Evolutionary conservation across 2,888 invertebrate genomes (phyloP).

Genomic region (Aphodius sticticus): DNA sequence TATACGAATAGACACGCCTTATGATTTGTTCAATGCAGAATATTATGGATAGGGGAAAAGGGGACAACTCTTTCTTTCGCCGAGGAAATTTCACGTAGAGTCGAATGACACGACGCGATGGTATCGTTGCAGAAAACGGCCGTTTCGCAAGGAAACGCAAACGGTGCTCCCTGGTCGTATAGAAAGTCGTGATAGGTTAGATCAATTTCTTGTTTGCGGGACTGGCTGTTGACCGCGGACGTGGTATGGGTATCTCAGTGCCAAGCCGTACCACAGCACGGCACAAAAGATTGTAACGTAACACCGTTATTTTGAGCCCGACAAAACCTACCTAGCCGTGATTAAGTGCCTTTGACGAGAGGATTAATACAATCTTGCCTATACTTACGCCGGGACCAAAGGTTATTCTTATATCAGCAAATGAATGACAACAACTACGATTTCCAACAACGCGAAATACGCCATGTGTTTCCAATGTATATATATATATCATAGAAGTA

Average conservation of each 20-base stretch:
- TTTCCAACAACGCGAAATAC: neutral
- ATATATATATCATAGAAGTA: too few species aligned
- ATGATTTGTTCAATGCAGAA: neutral
- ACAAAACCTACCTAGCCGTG: neutral
- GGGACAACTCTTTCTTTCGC: neutral
- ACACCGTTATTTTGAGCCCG: neutral
- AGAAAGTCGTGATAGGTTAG: conserved; percentile 4
- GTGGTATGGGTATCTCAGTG: conserved; percentile 4
- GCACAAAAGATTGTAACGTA: neutral
- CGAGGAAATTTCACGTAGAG: neutral
- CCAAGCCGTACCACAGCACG: neutral
- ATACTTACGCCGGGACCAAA: neutral
- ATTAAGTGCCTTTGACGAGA: neutral
- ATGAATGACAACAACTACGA: neutral
- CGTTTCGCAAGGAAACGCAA: neutral
- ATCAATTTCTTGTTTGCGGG: conserved; percentile 4
- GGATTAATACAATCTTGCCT: neutral
- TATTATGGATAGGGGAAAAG: neutral
- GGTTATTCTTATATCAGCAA: neutral
- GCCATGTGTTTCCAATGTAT: too few species aligned
- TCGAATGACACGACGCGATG: neutral
- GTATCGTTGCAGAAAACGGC: neutral
- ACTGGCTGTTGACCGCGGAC: neutral
- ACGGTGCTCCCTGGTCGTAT: neutral
- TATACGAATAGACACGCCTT: neutral